Evolutionary conservation across 2,113 vertebrate species (phyloP).

Genomic region (Cebus imitator): DNA sequence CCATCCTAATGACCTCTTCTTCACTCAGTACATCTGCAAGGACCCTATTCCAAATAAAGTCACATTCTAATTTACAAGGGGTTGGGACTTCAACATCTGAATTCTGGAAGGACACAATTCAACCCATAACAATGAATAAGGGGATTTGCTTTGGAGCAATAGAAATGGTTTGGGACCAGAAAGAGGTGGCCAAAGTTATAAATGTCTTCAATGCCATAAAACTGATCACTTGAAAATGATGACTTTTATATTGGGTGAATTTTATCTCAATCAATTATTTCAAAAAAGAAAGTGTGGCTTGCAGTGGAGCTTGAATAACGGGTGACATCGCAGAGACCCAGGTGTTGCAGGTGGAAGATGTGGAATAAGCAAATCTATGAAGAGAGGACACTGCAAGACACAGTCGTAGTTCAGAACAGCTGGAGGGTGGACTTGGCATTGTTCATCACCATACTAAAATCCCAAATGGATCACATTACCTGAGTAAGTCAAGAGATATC

Average conservation of each 20-base stretch:
- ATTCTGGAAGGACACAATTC: neutral
- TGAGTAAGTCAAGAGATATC: neutral
- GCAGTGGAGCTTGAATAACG: neutral
- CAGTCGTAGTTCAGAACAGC: neutral
- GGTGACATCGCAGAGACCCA: neutral
- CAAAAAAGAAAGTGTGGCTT: neutral
- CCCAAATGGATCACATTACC: neutral
- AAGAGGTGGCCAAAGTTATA: neutral
- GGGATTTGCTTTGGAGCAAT: neutral
- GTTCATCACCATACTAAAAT: neutral
- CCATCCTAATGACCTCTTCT: neutral
- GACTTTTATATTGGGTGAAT: neutral
- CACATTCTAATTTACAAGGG: neutral
- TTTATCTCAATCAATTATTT: neutral
- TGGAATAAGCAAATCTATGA: neutral
- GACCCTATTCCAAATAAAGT: neutral
- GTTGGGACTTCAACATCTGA: neutral
- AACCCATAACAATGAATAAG: neutral
- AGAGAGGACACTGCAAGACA: neutral
- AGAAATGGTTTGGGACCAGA: neutral
- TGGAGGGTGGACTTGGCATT: no score
- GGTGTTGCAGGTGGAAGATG: neutral
- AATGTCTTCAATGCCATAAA: neutral
- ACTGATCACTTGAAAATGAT: neutral
- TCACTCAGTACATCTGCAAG: neutral